Percentiles rank a stretch among this genome's conserved stretches.
Conservation (phyloP, 2,113 vertebrate species). For the Apteryx mantelli region DNA sequence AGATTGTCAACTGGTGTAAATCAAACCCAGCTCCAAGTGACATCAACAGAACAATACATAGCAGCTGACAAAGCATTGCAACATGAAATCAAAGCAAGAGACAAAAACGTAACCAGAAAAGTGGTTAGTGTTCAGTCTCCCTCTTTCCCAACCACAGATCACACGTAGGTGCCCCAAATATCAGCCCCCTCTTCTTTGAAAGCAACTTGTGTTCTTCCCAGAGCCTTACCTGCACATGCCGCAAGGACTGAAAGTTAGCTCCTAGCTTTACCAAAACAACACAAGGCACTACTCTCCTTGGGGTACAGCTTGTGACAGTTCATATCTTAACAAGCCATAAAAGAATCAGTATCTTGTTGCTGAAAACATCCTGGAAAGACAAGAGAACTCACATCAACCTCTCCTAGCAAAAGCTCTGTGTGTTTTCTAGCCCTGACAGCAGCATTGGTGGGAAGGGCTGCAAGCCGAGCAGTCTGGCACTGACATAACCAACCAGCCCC, state of each 20-base stretch:
- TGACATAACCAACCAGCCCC: neutral
- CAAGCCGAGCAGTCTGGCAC: accelerated
- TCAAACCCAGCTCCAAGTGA: neutral
- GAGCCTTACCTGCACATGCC: neutral
- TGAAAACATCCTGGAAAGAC: neutral
- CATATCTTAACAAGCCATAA: accelerated
- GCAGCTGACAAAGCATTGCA: neutral
- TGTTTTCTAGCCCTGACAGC: neutral
- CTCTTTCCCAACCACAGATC: neutral
- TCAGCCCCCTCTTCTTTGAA: neutral
- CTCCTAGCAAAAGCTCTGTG: neutral
- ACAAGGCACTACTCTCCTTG: neutral
- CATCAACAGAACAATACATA: neutral
- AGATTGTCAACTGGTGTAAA: neutral
- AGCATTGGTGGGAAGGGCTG: neutral
- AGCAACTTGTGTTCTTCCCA: neutral
- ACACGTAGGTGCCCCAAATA: neutral
- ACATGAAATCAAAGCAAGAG: neutral
- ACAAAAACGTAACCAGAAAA: neutral
- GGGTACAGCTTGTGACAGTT: neutral
- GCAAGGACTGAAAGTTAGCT: neutral
- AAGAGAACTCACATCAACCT: accelerated
- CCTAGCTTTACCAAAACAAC: neutral
- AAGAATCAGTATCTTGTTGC: neutral
- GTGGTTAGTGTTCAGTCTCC: neutral